Evolutionary conservation across 2,113 vertebrate genomes (phyloP), one percentile per base, ranked within the genome.

Genomic region (Tichodroma muraria): DNA sequence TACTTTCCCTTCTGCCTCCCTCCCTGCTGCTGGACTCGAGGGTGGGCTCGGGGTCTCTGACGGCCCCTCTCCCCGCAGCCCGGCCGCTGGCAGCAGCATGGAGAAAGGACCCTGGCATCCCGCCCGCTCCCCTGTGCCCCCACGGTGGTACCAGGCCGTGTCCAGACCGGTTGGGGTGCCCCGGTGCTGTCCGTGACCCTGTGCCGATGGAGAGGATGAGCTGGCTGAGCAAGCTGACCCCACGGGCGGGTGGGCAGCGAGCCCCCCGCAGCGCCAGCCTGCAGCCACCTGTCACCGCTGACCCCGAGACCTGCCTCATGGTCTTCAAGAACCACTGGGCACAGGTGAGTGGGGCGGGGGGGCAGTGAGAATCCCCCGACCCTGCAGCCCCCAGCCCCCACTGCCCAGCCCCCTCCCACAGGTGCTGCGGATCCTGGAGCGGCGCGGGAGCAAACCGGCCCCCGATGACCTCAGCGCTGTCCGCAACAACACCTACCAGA

Each of bases 291-390:
- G 98, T 99, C 96, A 98, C 97, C 5, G 99, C 99, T 3, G 99
- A 99, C 97, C 99, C 99, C 0, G 99, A 99, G 96, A 99, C 99
- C 57, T 99, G 99, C 97, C 98, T 99, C 70, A 99, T 99, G 98
- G 99, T 99, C 90, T 99, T 99, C 97, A 98, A 99, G 97, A 99
- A 99, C 97, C 99, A 99, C 96, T 99, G 99, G 99, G 98, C 98
- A 90, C 99, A 99, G 98, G 99, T 99, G 92, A 98, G 97, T 8
- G 1, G 69, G 24, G 5, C 5, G 1, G 11, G 25, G 23, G 64
- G 18, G 33, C 19, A 8, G n/a, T 0, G 10, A 37, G 30, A n/a
- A 5, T 44, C 52, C 40, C 44, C 15, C 4, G 5, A 2, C 45
- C 28, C 28, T 33, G 4, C 47, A 3, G 69, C 38, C 38, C 37